These are phyloP conservation scores for Sarcophaga subvicina DNA, from an alignment of 2,888 invertebrate genomes.

Conservation along the genomic window DNA sequence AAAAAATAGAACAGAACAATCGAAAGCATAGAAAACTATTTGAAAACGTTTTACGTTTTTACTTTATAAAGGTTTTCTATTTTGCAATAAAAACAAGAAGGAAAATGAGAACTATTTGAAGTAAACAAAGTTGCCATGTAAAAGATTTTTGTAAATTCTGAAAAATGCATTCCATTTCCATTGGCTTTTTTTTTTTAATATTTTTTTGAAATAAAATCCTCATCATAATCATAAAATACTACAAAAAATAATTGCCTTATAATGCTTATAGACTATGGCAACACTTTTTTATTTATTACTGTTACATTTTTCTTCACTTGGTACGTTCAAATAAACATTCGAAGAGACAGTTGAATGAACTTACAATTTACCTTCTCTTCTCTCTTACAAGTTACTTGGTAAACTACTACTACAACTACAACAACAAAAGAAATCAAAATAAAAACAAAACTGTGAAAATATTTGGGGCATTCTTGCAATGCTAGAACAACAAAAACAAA, in stretches of 20 bases:
- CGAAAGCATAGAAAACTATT: conserved; percentile 22
- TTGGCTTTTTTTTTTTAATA: too few relatives aligned
- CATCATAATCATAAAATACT: too few relatives aligned
- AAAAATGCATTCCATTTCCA: too few relatives aligned
- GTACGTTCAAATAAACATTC: conserved; percentile 47
- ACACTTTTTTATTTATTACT: conserved; percentile 10
- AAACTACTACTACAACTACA: neutral
- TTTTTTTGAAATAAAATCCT: neutral
- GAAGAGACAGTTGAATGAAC: conserved; percentile 60
- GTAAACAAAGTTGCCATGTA: neutral
- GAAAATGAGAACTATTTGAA: too few relatives aligned
- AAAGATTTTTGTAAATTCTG: neutral
- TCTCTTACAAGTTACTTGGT: conserved; percentile 22
- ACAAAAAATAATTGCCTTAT: too few relatives aligned
- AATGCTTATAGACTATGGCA: neutral
- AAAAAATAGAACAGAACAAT: conserved; percentile 17
- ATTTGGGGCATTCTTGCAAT: conserved; percentile 36
- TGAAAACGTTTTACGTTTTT: neutral
- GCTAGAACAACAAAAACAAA: conserved; percentile 12
- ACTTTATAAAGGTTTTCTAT: neutral
- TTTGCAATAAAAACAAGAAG: neutral
- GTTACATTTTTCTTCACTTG: conserved; percentile 38
- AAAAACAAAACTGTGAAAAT: conserved; percentile 19
- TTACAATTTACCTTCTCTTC: conserved; percentile 46
- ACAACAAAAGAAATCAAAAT: conserved; percentile 13